Percentiles rank a stretch among this genome's conserved stretches.
Conservation (phyloP, 2,888 invertebrate genomes). For the Mimachlamys varia region DNA sequence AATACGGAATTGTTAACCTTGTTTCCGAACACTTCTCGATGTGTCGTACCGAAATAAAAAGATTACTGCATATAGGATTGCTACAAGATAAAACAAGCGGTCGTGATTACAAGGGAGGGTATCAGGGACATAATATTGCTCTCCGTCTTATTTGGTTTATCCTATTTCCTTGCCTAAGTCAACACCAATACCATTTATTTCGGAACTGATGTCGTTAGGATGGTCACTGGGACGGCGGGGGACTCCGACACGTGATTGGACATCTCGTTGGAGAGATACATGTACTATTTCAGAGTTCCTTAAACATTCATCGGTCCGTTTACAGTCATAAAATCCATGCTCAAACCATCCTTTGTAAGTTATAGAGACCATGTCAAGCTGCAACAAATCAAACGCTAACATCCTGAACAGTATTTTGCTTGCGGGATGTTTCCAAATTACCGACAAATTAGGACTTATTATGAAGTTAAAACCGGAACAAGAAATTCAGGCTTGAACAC, state of each 20-base stretch:
- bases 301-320: no score
- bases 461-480: no score
- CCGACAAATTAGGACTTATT: no score
- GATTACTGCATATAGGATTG: not conserved
- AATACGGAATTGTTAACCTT: not conserved
- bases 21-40: not conserved
- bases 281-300: no score
- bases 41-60: constrained; percentile 14
- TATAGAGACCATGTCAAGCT: no score
- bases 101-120: not conserved
- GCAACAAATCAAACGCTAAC: no score
- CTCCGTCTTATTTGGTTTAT: not conserved
- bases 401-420: no score
- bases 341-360: no score
- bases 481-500: no score
- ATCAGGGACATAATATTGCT: not conserved
- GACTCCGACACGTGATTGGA: not conserved
- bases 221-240: not conserved
- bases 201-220: not conserved
- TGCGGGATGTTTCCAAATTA: no score
- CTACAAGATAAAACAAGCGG: not conserved
- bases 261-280: not conserved
- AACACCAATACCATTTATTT: constrained; percentile 8
- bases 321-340: no score
- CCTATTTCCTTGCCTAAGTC: not conserved